Evolutionary conservation across 2,113 vertebrate species (phyloP).

Genomic region (Cathartes aura): DNA sequence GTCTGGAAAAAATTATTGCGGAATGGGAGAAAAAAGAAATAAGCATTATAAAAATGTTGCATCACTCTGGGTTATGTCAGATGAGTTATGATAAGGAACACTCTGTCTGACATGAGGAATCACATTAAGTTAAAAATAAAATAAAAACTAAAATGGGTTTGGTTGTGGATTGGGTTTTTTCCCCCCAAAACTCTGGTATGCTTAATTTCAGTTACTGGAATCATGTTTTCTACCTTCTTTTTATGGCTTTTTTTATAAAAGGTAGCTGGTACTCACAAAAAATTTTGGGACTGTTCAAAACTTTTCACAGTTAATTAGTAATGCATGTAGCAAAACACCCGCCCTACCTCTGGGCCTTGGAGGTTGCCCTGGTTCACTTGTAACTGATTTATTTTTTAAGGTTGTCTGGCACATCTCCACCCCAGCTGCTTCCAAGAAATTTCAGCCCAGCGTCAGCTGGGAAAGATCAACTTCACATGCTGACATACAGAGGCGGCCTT

Average conservation of each 20-base stretch:
- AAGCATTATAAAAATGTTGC: constrained; percentile 20
- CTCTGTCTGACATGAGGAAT: constrained; percentile 15
- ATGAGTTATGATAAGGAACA: constrained; percentile 42
- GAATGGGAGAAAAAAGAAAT: background rate
- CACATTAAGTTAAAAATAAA: background rate
- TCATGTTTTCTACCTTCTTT: constrained; percentile 19
- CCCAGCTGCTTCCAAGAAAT: constrained; percentile 69
- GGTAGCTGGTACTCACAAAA: constrained; percentile 68
- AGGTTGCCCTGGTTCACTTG: constrained; percentile 67
- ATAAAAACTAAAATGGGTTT: background rate
- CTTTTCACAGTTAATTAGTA: constrained; percentile 78
- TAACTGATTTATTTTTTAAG: constrained; percentile 74
- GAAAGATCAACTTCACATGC: constrained; percentile 73
- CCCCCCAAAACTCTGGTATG: background rate
- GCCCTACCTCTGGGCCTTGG: constrained; percentile 66
- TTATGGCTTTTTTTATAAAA: constrained; percentile 65
- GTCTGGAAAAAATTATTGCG: constrained; percentile 26
- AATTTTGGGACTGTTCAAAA: constrained; percentile 61
- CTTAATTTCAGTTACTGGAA: constrained; percentile 63
- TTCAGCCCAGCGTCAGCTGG: constrained; percentile 65
- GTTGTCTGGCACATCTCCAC: constrained; percentile 73
- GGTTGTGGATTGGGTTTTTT: background rate
- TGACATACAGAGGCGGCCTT: constrained; percentile 66
- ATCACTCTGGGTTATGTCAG: constrained; percentile 17
- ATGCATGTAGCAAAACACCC: constrained; percentile 72